Base-by-base conservation (phyloP, 2,113 vertebrate genomes). In the Empidonax alnorum region DNA sequence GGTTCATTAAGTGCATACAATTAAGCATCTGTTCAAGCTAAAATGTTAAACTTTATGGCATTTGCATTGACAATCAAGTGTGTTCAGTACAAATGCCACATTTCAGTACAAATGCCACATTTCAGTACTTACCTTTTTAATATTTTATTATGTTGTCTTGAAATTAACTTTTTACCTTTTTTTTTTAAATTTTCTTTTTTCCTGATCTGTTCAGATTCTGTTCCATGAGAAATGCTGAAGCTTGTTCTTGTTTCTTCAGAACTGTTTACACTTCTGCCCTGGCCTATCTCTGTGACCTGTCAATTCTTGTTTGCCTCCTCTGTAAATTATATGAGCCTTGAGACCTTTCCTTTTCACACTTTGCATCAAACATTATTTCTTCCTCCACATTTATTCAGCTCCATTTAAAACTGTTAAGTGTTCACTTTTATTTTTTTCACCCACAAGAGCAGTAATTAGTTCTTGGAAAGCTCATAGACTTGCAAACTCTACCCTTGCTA, bases 21-120 rank as follows among this genome's bases (percentile, higher is more conserved):
- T 97, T 97, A 97, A 97, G 92, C 95, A 96, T 97, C 97, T 97
- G 94, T 96, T 97, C 95, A 89, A 96, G 90, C 83, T 96, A 95
- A 96, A 97, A 94, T 87, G 96, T 73, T 94, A 93, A 95, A 87
- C 95, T 96, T 97, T 92, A 96, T 97, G 77, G 84, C 88, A 82
- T 93, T 87, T 95, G 55, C 67, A 74, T 67, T 95, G 80, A 94
- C 84, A 94, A 87, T 93, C 89, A 87, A 92, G 75, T 92, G 63
- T 90, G 75, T 86, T 95, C 80, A 67, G 67, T 92, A 80, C 66
- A 94, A 94, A 95, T 91, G 90, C 87, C 58, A 76, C 46, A 77
- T 87, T 86, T 95, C 80, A 67, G 67, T 92, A 80, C 66, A 94
- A 94, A 95, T 91, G 90, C 87, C 58, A 76, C 46, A 77, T 87